Conservation (phyloP, 2,797 vertebrate species). For the Pipistrellus nathusii region DNA sequence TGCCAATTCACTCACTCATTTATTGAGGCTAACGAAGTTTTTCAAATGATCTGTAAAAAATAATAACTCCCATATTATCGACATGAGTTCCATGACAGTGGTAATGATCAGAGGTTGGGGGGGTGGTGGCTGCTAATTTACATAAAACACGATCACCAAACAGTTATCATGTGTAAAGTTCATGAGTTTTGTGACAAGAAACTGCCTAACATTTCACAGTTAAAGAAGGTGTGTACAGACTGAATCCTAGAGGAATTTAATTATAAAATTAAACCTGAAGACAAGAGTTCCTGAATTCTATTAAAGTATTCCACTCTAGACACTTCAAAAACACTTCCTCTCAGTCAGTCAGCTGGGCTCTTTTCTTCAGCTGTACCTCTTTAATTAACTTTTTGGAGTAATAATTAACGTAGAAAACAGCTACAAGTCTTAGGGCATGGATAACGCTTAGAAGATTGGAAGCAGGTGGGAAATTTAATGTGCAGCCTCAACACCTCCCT, state of each 20-base stretch:
- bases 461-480: constrained; percentile 53
- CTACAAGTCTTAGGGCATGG: constrained; percentile 19
- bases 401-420: constrained; percentile 74
- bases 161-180: constrained; percentile 45
- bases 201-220: constrained; percentile 33
- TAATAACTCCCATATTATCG: neutral
- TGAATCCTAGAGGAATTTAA: constrained; percentile 59
- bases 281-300: constrained; percentile 61
- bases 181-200: constrained; percentile 45
- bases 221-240: neutral
- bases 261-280: constrained; percentile 65
- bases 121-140: neutral
- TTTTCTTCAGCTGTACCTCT: constrained; percentile 59
- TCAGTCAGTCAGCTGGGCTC: constrained; percentile 34
- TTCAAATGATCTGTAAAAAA: constrained; percentile 34
- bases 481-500: neutral
- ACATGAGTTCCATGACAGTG: neutral
- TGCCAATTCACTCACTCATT: constrained; percentile 9
- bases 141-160: constrained; percentile 3
- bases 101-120: neutral
- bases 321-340: constrained; percentile 61
- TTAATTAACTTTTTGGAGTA: constrained; percentile 76
- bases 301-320: constrained; percentile 17
- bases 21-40: neutral
- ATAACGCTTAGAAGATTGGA: constrained; percentile 51